These are phyloP conservation scores for Dromococcyx pavoninus DNA, from an alignment of 2,797 vertebrate genomes.

Conservation along the genomic window DNA sequence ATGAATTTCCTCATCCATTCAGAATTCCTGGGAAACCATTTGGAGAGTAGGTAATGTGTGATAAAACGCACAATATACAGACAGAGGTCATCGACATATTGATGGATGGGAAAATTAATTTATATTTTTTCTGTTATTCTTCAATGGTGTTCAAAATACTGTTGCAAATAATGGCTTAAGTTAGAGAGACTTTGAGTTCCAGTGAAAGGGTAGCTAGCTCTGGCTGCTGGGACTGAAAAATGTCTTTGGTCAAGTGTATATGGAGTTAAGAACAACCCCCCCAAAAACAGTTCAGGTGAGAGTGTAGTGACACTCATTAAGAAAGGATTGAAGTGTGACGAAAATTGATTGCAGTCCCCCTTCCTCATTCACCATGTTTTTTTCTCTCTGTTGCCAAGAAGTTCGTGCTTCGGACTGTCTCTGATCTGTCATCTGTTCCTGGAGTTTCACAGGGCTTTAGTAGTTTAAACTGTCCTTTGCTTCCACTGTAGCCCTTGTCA, in stretches of 20 bases:
- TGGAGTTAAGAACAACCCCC: neutral
- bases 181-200: neutral
- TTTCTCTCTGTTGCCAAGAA: neutral
- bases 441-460: neutral
- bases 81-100: neutral
- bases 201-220: neutral
- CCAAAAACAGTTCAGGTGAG: neutral
- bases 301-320: neutral
- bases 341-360: neutral
- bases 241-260: neutral
- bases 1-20: neutral
- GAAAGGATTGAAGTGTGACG: neutral
- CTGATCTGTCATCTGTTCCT: neutral
- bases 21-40: neutral
- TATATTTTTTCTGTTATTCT: neutral
- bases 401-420: neutral
- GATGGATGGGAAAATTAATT: neutral
- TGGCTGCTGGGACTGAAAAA: neutral
- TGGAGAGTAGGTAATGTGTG: neutral
- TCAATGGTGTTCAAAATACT: neutral
- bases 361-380: neutral
- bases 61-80: neutral
- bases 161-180: neutral
- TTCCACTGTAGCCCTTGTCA: neutral
- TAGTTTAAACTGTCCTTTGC: neutral